Base-by-base conservation (phyloP, 92 coral and sea anemone species). In the Chrysogorgia sp. region DNA sequence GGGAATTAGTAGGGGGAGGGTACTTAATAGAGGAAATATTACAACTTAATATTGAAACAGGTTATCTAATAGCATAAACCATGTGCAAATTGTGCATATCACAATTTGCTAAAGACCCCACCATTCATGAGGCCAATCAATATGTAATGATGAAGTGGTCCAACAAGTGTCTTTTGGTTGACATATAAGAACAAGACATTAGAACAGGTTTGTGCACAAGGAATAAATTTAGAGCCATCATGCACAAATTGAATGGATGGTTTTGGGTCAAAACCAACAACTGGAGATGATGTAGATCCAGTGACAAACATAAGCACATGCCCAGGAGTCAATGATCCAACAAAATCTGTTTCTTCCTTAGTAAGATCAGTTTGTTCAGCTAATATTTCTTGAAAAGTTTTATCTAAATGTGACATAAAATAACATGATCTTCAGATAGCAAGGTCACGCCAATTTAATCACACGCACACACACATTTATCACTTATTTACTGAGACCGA, bases 301-400 rank as follows among this genome's bases (percentile, higher is more conserved):
- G 75, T 67, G 0, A 57, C 75, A 67, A 67, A 67, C 75, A 67
- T 67, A 35, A 67, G 75, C 13, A 67, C 75, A 40, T 67, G 75
- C 7, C 75, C 75, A 20, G 75, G 75, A 3, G 57, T 67, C 24
- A 67, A 67, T 6, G 47, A 35, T 1, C 28, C 34, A 24, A 67
- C 25, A 43, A 20, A 67, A 71, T 62, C 64, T n/a, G 50, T 55
- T 56, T 85, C 85, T 74, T 85, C 89, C 71, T 85, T 80, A 23
- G 85, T 85, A 49, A 85, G 63, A 60, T 85, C 70, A 34, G 83
- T 58, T 59, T 43, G 71, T 59, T 84, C 88, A 41, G 40, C 67
- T 22, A 85, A 71, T 21, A 71, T 72, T 40, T 85, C 89, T 53
- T 64, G 85, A 41, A 85, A 34, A 69, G 85, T 79, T 29, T 76